A percentile compares a stretch with the other conserved stretches of the same genome.
Evolutionary conservation across 2,113 vertebrate species (phyloP).

Genomic region (Thomomys bottae): DNA sequence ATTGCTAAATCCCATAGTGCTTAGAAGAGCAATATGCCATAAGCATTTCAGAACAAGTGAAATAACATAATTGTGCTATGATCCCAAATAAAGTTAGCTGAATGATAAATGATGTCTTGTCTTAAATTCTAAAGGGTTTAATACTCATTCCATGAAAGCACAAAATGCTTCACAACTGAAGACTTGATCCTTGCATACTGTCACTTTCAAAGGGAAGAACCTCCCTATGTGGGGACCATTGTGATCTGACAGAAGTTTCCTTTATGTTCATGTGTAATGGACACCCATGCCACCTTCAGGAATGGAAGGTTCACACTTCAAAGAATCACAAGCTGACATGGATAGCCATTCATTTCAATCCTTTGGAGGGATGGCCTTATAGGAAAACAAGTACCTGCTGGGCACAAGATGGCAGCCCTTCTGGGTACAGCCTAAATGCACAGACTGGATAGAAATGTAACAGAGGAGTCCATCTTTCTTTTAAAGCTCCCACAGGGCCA

Average conservation of each 20-base stretch:
- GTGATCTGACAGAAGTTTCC: background rate
- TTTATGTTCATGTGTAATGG: background rate
- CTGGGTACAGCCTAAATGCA: background rate
- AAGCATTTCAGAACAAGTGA: background rate
- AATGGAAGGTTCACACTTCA: fast-evolving
- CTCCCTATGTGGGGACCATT: background rate
- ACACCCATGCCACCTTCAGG: background rate
- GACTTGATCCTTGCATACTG: background rate
- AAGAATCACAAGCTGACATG: fast-evolving
- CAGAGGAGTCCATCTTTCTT: background rate
- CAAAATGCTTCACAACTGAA: background rate
- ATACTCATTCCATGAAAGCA: background rate
- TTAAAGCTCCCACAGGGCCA: fast-evolving
- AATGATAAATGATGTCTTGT: constrained; percentile 37
- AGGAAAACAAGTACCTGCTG: background rate
- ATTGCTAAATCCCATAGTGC: background rate
- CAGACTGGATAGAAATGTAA: background rate
- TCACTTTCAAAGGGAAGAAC: background rate
- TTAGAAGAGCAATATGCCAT: background rate
- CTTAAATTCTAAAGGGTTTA: constrained; percentile 51
- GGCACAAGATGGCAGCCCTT: background rate
- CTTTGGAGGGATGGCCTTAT: fast-evolving
- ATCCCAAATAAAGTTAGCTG: constrained; percentile 11
- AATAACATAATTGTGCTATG: background rate
- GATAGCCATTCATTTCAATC: fast-evolving